Base-by-base conservation (phyloP, 2,888 invertebrate species). In the Mythimna albipuncta region DNA sequence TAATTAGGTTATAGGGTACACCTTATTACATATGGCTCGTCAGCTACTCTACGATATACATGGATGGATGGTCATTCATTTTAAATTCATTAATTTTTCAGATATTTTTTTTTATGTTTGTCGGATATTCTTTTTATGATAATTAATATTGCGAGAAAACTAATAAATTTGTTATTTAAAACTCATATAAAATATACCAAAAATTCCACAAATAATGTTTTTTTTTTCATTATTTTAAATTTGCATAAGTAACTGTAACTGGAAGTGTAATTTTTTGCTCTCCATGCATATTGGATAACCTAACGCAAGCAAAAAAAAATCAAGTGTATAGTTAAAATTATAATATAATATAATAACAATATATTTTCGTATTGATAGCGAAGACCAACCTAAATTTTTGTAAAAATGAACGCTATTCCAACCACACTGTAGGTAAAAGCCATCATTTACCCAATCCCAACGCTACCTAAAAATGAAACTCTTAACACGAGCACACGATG, bases 401-500 rank as follows among this genome's bases (percentile, higher is more conserved):
- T 16, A 19, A 72, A 70, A 26, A 74, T 0, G 3, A 21, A 44
- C 3, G 1, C 19, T 0, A 44, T 2, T 7, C 52, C 44, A 69
- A 62, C 26, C 54, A 16, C 35, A 54, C 32, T 32, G 6, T 3
- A 32, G 7, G 38, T 26, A n/a, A 35, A 77, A 38, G 57, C 41
- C 13, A 65, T 54, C 11, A 54, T 59, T 72, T 21, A 26, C 11
- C 54, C 13, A 65, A 68, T 58, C 50, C 50, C 21, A 59, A 76
- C 55, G 38, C 65, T 54, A 47, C 35, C 26, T 65, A 58, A 32
- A 55, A 65, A 69, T 59, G 76, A 67, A 73, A 76, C 59, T 13
- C 19, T 67, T 55, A 57, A 59, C 10, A n/a, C 58, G 54, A 44
- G 19, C 38, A 71, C 71, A 67, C 66, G 71, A 68, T 83, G 75